phyloP scores from a whole-genome alignment of 2,113 vertebrate genomes.

The Epinephelus cyanopodus region DNA sequence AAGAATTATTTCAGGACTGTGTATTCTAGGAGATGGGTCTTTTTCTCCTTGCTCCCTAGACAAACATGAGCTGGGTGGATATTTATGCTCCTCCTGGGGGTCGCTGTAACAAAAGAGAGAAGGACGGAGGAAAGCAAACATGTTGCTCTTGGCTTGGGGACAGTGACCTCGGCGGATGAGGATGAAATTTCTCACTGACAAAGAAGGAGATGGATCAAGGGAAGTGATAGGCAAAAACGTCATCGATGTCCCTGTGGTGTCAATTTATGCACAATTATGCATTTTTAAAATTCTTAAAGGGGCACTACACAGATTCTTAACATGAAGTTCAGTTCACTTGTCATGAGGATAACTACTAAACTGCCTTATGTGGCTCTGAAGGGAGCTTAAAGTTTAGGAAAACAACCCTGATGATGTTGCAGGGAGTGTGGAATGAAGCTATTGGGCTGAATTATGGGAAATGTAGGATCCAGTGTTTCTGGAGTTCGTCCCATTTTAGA shows the following conservation, averaged over 20 bases:
- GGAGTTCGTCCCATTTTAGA: too few species aligned
- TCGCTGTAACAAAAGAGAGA: conserved; percentile 83
- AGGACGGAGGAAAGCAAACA: conserved; percentile 79
- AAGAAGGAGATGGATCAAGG: conserved; percentile 29
- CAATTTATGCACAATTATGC: not conserved
- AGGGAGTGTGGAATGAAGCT: too few species aligned
- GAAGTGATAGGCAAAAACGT: conserved; percentile 27
- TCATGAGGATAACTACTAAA: too few species aligned
- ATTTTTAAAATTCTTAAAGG: not conserved
- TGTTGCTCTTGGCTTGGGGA: conserved; percentile 83
- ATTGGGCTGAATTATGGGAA: too few species aligned
- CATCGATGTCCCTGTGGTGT: conserved; percentile 7
- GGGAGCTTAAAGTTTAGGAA: too few species aligned
- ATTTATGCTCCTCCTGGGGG: conserved; percentile 84
- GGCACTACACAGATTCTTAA: not conserved
- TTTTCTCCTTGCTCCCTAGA: conserved; percentile 75
- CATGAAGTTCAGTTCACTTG: too few species aligned
- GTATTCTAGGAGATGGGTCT: conserved; percentile 84
- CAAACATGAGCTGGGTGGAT: conserved; percentile 81
- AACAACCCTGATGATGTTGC: too few species aligned
- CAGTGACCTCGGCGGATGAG: conserved; percentile 42
- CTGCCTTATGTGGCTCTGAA: too few species aligned
- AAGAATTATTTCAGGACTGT: conserved; percentile 84
- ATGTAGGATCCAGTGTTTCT: too few species aligned
- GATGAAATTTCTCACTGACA: conserved; percentile 72